These are phyloP conservation scores for Platyura marginata DNA, from an alignment of 1,140 invertebrate species.

Conservation along the genomic window DNA sequence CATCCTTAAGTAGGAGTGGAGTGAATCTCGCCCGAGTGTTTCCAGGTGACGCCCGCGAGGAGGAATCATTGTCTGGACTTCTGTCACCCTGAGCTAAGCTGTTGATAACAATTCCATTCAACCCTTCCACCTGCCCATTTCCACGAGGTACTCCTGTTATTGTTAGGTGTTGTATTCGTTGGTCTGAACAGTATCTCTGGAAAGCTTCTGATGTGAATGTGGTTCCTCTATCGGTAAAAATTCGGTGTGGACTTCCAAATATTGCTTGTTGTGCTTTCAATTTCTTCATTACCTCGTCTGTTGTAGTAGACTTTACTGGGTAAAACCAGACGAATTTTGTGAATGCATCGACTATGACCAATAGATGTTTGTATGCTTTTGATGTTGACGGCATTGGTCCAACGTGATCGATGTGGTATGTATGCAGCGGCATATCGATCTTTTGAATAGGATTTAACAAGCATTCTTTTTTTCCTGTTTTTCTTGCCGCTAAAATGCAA, in stretches of 20 bases:
- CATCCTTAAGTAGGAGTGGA: no score
- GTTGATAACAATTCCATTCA: not conserved
- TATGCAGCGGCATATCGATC: not conserved
- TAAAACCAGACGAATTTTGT: conserved; percentile 14
- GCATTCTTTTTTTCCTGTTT: conserved; percentile 2
- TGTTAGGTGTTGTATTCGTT: conserved; percentile 5
- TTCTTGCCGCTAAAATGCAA: no score
- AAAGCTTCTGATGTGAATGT: conserved; percentile 4
- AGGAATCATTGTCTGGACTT: no score
- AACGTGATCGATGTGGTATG: not conserved
- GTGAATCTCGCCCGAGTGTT: no score
- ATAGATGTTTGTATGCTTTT: conserved; percentile 11
- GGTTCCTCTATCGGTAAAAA: conserved; percentile 14
- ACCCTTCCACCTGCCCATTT: no score
- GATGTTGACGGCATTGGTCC: not conserved
- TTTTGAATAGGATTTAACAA: conserved; percentile 3
- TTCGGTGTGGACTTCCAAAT: conserved; percentile 18
- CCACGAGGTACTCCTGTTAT: no score
- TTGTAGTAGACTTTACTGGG: conserved; percentile 8
- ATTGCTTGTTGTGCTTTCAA: conserved; percentile 10
- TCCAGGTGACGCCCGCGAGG: no score
- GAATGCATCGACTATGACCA: conserved; percentile 13
- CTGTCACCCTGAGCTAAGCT: no score
- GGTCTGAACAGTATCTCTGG: conserved; percentile 1
- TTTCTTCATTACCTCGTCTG: conserved; percentile 11